Conservation (phyloP, 2,888 invertebrate genomes). For the Drosophila imparisetae region DNA sequence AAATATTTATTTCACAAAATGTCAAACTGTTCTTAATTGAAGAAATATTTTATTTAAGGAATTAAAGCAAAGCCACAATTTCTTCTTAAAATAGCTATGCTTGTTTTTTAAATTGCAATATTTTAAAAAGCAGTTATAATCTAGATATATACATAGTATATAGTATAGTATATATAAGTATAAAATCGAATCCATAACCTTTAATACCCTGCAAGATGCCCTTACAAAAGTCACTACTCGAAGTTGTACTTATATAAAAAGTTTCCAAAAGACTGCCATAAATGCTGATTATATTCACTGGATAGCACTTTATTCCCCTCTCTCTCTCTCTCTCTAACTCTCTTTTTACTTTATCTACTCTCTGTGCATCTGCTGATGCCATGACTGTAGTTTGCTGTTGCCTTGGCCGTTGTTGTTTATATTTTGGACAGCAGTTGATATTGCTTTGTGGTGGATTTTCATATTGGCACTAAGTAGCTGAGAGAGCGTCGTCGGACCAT, state of each 20-base stretch:
- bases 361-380: slow-evolving; percentile 1
- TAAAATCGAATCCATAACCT: not conserved
- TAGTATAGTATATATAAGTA: not conserved
- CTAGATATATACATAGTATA: not conserved
- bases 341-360: not conserved
- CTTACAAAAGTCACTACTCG: slow-evolving; percentile 16
- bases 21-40: not conserved
- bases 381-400: slow-evolving; percentile 9
- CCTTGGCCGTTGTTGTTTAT: slow-evolving; percentile 53
- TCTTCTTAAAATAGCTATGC: not conserved
- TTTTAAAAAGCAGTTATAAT: not conserved
- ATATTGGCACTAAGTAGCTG: slow-evolving; percentile 75
- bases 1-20: not conserved
- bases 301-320: slow-evolving; percentile 4
- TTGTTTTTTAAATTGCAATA: not conserved
- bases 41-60: not conserved
- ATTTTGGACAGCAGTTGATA: slow-evolving; percentile 48
- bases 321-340: not conserved
- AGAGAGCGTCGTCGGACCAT: slow-evolving; percentile 62
- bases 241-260: slow-evolving; percentile 20
- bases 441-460: slow-evolving; percentile 69
- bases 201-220: not conserved
- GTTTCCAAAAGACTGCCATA: slow-evolving; percentile 54
- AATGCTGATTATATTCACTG: slow-evolving; percentile 70
- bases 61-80: not conserved